Conservation (phyloP, 23 tunicate species). For the Oikopleura albicans region DNA sequence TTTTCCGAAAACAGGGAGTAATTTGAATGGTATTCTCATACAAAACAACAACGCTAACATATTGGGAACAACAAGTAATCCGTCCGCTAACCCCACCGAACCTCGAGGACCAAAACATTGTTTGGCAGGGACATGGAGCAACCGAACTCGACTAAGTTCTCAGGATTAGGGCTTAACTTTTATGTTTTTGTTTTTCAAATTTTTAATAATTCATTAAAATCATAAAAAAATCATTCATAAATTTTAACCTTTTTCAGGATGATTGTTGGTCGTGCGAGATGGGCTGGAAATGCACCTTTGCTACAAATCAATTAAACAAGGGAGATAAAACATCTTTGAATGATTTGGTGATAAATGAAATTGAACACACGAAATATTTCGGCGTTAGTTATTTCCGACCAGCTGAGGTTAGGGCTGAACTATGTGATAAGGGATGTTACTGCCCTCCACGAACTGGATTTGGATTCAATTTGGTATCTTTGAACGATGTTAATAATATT, state of each 20-base stretch:
- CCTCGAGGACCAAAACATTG: neutral
- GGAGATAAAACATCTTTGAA: neutral
- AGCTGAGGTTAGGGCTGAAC: neutral
- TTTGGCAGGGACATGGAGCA: neutral
- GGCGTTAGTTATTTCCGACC: neutral
- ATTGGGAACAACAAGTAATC: neutral
- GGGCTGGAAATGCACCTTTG: neutral
- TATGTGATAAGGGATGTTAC: neutral
- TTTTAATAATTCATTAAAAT: no score
- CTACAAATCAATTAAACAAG: neutral
- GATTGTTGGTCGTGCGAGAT: neutral
- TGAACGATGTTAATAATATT: no score
- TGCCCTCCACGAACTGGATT: neutral
- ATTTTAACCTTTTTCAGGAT: neutral
- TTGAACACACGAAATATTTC: neutral
- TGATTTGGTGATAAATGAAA: neutral
- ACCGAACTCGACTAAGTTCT: neutral
- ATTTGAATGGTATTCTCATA: neutral
- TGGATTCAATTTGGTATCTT: neutral
- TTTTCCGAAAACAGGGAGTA: conserved; percentile 28
- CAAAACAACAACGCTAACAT: neutral
- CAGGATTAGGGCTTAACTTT: no score
- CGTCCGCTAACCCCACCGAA: neutral
- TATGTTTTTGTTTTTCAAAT: no score
- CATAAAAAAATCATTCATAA: no score